Percentiles rank a stretch among this genome's conserved stretches.
phyloP scores from a whole-genome alignment of 2,797 vertebrate species.

The Loris lydekkerianus region DNA sequence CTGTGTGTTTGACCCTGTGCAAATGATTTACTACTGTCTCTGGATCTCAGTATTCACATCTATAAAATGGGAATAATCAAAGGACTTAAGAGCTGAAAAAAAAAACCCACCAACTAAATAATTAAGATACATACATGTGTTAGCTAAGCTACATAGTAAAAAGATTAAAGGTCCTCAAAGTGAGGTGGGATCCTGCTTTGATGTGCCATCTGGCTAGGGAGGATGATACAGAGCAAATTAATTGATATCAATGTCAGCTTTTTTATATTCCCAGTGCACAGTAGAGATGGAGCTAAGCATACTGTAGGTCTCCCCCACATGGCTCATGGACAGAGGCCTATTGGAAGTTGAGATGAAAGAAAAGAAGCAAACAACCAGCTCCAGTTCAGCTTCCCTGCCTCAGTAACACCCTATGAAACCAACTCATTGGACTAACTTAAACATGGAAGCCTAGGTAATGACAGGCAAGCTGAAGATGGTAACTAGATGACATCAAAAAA shows the following conservation, averaged over 20 bases:
- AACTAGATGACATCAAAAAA: background rate
- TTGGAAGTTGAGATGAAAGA: background rate
- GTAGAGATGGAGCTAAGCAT: background rate
- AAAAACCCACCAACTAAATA: background rate
- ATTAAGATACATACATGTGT: background rate
- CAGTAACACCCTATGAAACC: background rate
- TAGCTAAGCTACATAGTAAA: background rate
- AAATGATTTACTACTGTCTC: background rate
- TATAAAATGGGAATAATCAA: background rate
- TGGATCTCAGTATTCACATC: background rate
- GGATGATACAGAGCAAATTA: background rate
- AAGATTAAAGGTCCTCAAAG: background rate
- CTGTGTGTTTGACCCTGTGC: background rate
- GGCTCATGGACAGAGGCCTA: background rate
- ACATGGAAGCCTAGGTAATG: background rate
- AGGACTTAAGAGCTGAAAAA: background rate
- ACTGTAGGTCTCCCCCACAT: background rate
- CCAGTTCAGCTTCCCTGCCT: background rate
- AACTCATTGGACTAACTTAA: conserved; percentile 20
- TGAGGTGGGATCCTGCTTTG: background rate
- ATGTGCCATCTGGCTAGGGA: background rate
- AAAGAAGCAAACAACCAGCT: conserved; percentile 4
- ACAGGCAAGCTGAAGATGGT: background rate
- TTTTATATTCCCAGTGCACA: background rate
- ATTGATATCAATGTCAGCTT: background rate